Evolutionary conservation across 2,113 vertebrate species (phyloP), one percentile per base, ranked within the genome.

Genomic region (Phyllopteryx taeniolatus): DNA sequence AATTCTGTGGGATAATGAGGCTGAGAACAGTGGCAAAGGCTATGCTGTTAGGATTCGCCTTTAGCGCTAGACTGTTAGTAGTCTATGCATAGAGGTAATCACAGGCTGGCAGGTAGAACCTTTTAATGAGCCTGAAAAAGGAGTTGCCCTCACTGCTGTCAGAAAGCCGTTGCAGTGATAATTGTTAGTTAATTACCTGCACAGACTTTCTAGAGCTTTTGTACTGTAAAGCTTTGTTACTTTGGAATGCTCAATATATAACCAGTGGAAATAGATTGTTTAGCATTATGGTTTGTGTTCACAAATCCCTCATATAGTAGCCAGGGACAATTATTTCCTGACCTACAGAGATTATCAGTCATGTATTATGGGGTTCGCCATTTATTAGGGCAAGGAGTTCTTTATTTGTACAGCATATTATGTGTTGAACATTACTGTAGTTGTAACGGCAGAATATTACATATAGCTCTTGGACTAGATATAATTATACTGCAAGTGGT

Each of bases 1-100:
- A 85, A 86, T 87, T 68, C 67, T 72, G 73, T 2, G 70, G 69
- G 74, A 86, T 90, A 90, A 88, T 88, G 80, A 89, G 84, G 75
- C 71, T 67, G 47, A 60, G 72, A 71, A 75, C 17, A 68, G 70
- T 71, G 74, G 74, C 82, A 82, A 76, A 84, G 83, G 84, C 75
- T 62, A 71, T 59, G 3, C 68, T 27, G 70, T 74, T 81, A 79
- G 83, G 35, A 77, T 85, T 86, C 83, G 85, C 79, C 77, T 88
- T 65, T 67, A 81, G 67, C 65, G 56, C 15, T 54, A 68, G 44
- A 78, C 77, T 79, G 82, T 88, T 86, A 87, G 73, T 13, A 14
- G 35, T 39, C 35, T n/a, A 47, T 35, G 49, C 42, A 33, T 73
- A 56, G 81, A 76, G 64, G 51, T 79, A 80, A 86, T 83, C 67